These are phyloP conservation scores for Pasiphila rectangulata DNA, from an alignment of 2,888 invertebrate genomes.

Conservation along the genomic window DNA sequence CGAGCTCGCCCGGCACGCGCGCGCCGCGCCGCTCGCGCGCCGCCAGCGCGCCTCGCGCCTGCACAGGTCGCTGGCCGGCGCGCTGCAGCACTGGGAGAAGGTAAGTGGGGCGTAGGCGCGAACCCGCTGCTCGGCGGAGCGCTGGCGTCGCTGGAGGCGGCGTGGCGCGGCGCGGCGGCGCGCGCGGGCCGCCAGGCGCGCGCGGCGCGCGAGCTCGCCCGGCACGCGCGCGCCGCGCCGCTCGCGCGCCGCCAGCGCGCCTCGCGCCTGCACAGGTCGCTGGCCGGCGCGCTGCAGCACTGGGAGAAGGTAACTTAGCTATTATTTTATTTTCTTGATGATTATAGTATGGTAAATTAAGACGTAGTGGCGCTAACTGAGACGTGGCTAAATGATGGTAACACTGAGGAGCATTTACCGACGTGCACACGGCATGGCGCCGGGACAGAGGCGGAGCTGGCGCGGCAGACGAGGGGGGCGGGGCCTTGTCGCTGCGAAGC, in stretches of 20 bases:
- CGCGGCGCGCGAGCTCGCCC: constrained; percentile 61
- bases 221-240: constrained; percentile 56
- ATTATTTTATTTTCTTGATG: no score
- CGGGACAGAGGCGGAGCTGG: no score
- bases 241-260: constrained; percentile 73
- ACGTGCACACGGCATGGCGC: no score
- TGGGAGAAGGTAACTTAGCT: constrained; percentile 57
- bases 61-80: constrained; percentile 82
- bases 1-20: constrained; percentile 24
- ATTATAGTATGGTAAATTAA: no score
- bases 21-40: constrained; percentile 71
- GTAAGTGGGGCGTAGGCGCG: constrained; percentile 90
- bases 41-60: no score
- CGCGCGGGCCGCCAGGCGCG: constrained; percentile 51
- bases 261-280: constrained; percentile 42
- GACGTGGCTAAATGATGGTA: no score
- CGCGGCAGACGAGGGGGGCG: no score
- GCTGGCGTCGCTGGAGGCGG: constrained; percentile 52
- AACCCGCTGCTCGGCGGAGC: constrained; percentile 86
- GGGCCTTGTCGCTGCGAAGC: no score
- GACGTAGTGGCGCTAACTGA: background rate
- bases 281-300: constrained; percentile 31
- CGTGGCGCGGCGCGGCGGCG: constrained; percentile 61
- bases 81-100: constrained; percentile 70
- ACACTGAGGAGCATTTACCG: no score